Evolutionary conservation across 2,113 vertebrate genomes (phyloP), one percentile per base, ranked within the genome.

Genomic region (Ceyx cyanopectus): DNA sequence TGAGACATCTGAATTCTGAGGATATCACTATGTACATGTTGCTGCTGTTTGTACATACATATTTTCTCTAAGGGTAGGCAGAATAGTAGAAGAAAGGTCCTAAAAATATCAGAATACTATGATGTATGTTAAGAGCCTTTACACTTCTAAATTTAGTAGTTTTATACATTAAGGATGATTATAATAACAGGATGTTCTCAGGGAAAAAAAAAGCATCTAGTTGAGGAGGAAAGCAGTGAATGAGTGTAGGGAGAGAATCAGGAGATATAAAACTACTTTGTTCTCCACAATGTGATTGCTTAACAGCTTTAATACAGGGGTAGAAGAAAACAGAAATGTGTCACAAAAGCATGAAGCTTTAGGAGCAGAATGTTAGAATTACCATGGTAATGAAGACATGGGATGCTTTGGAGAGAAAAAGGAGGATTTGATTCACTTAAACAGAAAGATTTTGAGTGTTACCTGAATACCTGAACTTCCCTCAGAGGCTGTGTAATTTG

Each of bases 51-150:
- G 74, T 92, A 89, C 41, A 37, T 87, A 85, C 22, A 1, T 65
- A 45, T 82, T 93, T 96, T 76, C 75, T 87, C 81, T 57, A 58
- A 96, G 73, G 67, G 32, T 75, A 88, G 61, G 50, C 30, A 92
- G 68, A 43, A 19, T 9, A 62, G 27, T 51, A 83, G 57, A 88
- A 45, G 61, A 72, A 86, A 65, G 61, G 58, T 84, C 16, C 32
- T 68, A 54, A 73, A 27, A 88, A 63, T 70, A 91, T 74, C 53
- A 72, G 70, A 82, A 67, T 37, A 56, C 8, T 41, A 6, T n/a
- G 41, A 34, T 57, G 30, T 34, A 21, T 30, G 5, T 70, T 84
- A 61, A 82, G 23, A 84, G 32, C 14, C 17, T 90, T 77, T 54
- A 54, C 2, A 12, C 51, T 48, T 84, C 54, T 79, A 41, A 78